phyloP scores from a whole-genome alignment of 2,797 vertebrate species.

The Sebastes wilsoni region DNA sequence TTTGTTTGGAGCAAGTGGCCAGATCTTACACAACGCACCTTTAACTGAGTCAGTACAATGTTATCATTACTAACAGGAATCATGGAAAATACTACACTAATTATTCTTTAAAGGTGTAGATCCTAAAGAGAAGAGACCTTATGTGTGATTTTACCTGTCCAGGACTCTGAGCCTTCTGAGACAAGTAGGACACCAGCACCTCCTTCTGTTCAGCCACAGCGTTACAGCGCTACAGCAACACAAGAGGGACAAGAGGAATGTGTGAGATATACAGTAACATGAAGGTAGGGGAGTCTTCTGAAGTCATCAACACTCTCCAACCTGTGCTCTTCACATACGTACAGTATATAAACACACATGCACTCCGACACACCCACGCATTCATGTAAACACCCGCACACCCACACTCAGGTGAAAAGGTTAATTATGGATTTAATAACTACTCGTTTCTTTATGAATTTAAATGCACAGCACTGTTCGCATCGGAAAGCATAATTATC shows the following conservation, averaged over 20 bases:
- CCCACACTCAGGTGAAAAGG: conserved; percentile 81
- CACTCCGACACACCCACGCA: neutral
- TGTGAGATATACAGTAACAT: neutral
- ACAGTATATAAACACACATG: neutral
- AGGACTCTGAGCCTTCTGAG: conserved; percentile 58
- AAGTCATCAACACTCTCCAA: neutral
- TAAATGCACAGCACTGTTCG: conserved; percentile 89
- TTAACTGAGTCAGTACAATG: neutral
- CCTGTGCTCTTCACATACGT: neutral
- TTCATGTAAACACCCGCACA: neutral
- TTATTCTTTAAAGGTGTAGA: neutral
- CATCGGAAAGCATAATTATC: conserved; percentile 92
- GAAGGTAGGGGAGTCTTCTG: neutral
- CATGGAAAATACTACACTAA: neutral
- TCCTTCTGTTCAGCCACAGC: conserved; percentile 84
- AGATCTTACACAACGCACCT: no score
- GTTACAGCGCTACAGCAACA: conserved; percentile 82
- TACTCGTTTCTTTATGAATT: conserved; percentile 93
- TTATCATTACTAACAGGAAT: neutral
- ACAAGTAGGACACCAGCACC: conserved; percentile 75
- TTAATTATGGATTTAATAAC: conserved; percentile 96
- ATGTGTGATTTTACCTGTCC: conserved; percentile 84
- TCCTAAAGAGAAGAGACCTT: neutral
- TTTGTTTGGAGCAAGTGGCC: no score
- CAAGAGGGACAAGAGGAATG: conserved; percentile 6